These are phyloP conservation scores for Gastrophysa polygoni DNA, from an alignment of 2,888 invertebrate genomes.

Conservation along the genomic window DNA sequence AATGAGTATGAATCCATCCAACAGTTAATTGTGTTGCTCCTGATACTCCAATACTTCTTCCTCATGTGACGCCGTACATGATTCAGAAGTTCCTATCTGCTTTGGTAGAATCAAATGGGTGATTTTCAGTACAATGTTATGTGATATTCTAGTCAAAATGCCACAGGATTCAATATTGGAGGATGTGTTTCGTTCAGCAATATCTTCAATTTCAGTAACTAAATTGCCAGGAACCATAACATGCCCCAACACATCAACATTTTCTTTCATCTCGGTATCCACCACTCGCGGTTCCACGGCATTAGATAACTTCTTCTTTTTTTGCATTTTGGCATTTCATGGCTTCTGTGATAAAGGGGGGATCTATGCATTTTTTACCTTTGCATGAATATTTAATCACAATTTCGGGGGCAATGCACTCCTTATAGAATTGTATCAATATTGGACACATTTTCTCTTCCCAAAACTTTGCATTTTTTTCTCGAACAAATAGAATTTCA, in stretches of 20 bases:
- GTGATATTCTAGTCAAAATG: not conserved
- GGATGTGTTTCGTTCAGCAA: not conserved
- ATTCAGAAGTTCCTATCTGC: conserved; percentile 91
- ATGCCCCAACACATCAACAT: not conserved
- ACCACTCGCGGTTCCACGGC: not conserved
- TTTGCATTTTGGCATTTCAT: not conserved
- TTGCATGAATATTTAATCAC: conserved; percentile 7
- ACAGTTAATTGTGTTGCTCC: conserved; percentile 90
- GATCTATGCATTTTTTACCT: conserved; percentile 17
- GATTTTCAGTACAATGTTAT: conserved; percentile 73
- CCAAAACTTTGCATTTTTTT: conserved; percentile 13
- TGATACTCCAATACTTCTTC: conserved; percentile 93
- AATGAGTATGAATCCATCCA: conserved; percentile 90
- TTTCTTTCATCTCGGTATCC: not conserved
- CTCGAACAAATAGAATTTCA: not conserved
- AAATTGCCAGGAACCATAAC: not conserved
- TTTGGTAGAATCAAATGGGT: conserved; percentile 87
- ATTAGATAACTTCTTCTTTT: not conserved
- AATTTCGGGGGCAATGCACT: conserved; percentile 17
- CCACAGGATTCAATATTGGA: not conserved
- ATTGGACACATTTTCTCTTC: conserved; percentile 15
- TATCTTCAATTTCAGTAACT: not conserved
- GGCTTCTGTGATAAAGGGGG: not conserved
- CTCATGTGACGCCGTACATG: conserved; percentile 91
- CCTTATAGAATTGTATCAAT: conserved; percentile 13